Percentiles rank a stretch among this genome's conserved stretches.
Evolutionary conservation across 1,140 invertebrate species (phyloP).

Genomic region (Colletes latitarsis): DNA sequence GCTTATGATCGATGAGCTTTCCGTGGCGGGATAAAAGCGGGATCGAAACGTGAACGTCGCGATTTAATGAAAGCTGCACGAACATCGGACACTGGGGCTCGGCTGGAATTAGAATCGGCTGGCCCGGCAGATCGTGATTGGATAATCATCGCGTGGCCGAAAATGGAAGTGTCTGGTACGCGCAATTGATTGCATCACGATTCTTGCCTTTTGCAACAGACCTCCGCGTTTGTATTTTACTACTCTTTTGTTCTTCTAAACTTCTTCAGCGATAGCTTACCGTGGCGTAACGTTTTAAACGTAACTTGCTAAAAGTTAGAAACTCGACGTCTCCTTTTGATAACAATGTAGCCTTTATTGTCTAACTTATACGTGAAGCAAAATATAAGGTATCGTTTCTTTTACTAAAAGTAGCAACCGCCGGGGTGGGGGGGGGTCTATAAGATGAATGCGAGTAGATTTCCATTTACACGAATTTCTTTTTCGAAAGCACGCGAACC

Average conservation of each 20-base stretch:
- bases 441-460: not conserved
- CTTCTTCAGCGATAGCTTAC: not conserved
- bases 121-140: constrained; percentile 30
- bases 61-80: constrained; percentile 45
- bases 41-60: constrained; percentile 41
- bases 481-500: constrained; percentile 4
- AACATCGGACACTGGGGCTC: not conserved
- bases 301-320: not conserved
- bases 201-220: not conserved
- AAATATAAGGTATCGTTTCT: too few species aligned
- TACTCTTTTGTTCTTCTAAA: not conserved
- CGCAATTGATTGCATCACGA: constrained; percentile 34
- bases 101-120: constrained; percentile 31
- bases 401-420: too few species aligned
- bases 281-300: not conserved
- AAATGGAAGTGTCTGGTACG: constrained; percentile 40
- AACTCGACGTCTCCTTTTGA: not conserved
- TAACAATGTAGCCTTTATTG: too few species aligned
- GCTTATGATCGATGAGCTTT: constrained; percentile 48
- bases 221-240: not conserved
- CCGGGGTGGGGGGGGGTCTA: too few species aligned
- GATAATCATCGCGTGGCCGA: constrained; percentile 34
- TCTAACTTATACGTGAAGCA: too few species aligned
- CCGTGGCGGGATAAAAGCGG: constrained; percentile 34
- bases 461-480: constrained; percentile 2